Evolutionary conservation across 2,797 vertebrate species (phyloP).

Genomic region (Limnodromus scolopaceus): DNA sequence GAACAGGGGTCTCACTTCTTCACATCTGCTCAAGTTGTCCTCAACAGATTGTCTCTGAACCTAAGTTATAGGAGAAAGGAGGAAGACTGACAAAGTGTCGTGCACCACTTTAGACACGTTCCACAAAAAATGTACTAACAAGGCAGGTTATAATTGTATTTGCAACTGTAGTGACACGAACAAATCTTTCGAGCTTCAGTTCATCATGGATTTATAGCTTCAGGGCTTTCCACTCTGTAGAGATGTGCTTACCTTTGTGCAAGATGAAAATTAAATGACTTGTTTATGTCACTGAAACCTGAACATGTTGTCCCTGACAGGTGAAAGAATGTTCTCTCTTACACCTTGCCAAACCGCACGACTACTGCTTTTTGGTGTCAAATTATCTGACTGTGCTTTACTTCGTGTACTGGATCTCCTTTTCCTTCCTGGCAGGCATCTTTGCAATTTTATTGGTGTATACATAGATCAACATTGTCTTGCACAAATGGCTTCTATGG

Average conservation of each 20-base stretch:
- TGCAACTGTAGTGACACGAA: background rate
- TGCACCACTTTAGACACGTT: background rate
- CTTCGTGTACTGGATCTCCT: background rate
- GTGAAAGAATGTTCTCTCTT: background rate
- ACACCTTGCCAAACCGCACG: background rate
- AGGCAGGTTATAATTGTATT: background rate
- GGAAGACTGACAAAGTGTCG: background rate
- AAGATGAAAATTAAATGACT: background rate
- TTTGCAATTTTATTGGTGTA: background rate
- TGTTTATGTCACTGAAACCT: slow-evolving; percentile 5
- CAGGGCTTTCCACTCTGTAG: background rate
- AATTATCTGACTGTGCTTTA: background rate
- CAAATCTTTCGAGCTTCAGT: background rate
- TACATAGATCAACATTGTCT: background rate
- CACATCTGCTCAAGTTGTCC: background rate
- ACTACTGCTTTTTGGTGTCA: background rate
- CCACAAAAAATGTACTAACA: background rate
- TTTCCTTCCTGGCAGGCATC: background rate
- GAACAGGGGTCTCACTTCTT: background rate
- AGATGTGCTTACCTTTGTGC: background rate
- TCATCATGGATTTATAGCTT: background rate
- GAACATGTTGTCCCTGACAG: background rate
- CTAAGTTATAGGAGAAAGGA: background rate
- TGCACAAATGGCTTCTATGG: background rate
- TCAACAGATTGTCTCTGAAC: background rate